Percentiles rank a stretch among this genome's conserved stretches.
Evolutionary conservation across 2,888 invertebrate genomes (phyloP).

Genomic region (Psylliodes chrysocephalus): DNA sequence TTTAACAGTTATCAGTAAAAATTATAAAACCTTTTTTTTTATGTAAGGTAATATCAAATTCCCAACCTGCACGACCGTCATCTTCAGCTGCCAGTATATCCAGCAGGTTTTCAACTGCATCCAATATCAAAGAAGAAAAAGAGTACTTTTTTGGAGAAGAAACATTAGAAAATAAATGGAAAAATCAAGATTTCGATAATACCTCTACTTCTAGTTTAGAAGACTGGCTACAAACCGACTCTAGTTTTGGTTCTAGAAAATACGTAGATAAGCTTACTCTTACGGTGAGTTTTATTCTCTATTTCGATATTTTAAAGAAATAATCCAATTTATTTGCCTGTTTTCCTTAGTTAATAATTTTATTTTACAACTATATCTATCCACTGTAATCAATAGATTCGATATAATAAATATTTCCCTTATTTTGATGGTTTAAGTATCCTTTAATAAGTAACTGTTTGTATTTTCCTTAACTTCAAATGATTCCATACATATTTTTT

Average conservation of each 20-base stretch:
- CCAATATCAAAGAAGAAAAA: slow-evolving; percentile 56
- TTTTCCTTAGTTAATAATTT: no score
- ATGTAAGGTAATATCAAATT: slow-evolving; percentile 76
- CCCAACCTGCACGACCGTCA: slow-evolving; percentile 69
- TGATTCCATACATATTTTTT: neutral
- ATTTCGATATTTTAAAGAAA: no score
- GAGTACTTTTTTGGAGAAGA: slow-evolving; percentile 61
- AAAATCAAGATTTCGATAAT: slow-evolving; percentile 55
- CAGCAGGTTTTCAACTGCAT: slow-evolving; percentile 56
- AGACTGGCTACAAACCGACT: slow-evolving; percentile 60
- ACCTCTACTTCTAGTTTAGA: slow-evolving; percentile 62
- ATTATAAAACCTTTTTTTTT: no score
- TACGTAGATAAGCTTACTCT: slow-evolving; percentile 60
- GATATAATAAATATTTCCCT: no score
- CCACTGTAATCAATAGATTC: no score
- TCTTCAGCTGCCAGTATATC: slow-evolving; percentile 56
- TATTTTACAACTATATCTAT: no score
- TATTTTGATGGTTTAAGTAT: no score
- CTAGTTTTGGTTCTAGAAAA: slow-evolving; percentile 59
- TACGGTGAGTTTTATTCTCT: slow-evolving; percentile 60
- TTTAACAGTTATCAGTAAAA: no score
- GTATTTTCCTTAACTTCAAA: no score
- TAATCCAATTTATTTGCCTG: no score
- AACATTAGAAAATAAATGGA: slow-evolving; percentile 59
- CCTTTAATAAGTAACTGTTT: no score